Base-by-base conservation (phyloP, 30 jellyfish, hydroid and myxozoan genomes). In the Clytia hemisphaerica region DNA sequence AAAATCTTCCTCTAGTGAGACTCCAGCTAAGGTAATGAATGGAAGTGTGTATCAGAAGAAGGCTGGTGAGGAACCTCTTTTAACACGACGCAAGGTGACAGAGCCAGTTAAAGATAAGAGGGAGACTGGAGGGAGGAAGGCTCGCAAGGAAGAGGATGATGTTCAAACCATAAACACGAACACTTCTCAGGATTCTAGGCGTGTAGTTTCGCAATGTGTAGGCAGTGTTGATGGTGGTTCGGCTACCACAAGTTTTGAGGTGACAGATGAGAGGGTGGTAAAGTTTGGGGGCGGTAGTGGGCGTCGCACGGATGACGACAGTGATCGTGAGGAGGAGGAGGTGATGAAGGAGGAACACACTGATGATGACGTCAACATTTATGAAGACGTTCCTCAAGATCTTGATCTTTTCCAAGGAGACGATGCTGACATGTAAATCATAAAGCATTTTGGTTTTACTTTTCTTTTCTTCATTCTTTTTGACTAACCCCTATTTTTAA, bases 311-410 rank as follows among this genome's bases (percentile, higher is more conserved):
- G 63, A 38, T 22, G 33, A 27, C 2, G 46, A 64, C 63, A 19
- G 1, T 4, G 77, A n/a, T 2, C 63, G 26, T 64, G 0, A n/a
- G 9, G 29, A 64, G 63, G 64, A 21, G 25, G 77, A 18, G 31
- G 24, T 16, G 15, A 16, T 32, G 4, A 37, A 61, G 27, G 74
- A 61, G 5, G 55, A 61, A 57, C 12, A 51, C n/a, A 33, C n/a
- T 16, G 79, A 45, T 44, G 72, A 67, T 67, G 79, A 67, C 7
- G 79, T 57, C 53, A 57, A 57, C 42, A 57, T 57, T n/a, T 57
- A 57, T 0, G 70, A 30, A 3, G 70, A 57, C 30, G 70, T 57
- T 4, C 70, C 26, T 28, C 70, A 28, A n/a, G 70, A 57, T 25
- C 15, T 57, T 21, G 70, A 57, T 57, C 42, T 57, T 3, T 57